phyloP scores from a whole-genome alignment of 2,888 invertebrate genomes.

The Tetragonula carbonaria region DNA sequence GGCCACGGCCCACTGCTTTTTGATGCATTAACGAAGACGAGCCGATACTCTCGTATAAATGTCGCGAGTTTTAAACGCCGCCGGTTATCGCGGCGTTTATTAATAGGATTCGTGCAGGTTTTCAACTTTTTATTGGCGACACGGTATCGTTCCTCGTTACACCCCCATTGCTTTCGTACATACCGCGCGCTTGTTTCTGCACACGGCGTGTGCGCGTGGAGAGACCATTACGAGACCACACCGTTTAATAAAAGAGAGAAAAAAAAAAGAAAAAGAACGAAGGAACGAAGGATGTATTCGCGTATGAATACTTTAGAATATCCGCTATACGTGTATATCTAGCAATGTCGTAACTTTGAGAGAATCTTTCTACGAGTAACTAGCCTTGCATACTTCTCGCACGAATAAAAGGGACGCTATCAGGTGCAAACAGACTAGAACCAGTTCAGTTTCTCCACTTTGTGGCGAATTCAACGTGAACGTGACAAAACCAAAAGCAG shows the following conservation, averaged over 20 bases:
- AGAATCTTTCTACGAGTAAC: background rate
- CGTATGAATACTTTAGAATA: too few species aligned
- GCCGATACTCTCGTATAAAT: slow-evolving; percentile 33
- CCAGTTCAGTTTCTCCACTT: slow-evolving; percentile 12
- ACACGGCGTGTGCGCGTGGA: too few species aligned
- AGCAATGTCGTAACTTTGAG: background rate
- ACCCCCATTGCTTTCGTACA: background rate
- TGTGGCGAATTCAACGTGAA: background rate
- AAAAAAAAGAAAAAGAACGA: too few species aligned
- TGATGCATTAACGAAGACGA: slow-evolving; percentile 37
- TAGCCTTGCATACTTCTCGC: background rate
- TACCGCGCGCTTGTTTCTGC: background rate
- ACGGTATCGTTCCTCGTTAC: slow-evolving; percentile 12
- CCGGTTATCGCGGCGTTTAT: slow-evolving; percentile 41
- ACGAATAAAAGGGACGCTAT: background rate
- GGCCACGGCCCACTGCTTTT: slow-evolving; percentile 33
- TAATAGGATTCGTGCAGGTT: slow-evolving; percentile 27
- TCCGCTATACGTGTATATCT: too few species aligned
- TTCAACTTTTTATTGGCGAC: slow-evolving; percentile 12
- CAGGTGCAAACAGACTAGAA: background rate
- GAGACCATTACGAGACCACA: background rate
- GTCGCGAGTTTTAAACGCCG: slow-evolving; percentile 23
- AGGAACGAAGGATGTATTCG: too few species aligned
- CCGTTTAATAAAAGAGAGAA: too few species aligned
- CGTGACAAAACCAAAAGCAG: background rate